phyloP scores from a whole-genome alignment of 2,113 vertebrate species.

The Nothobranchius furzeri region DNA sequence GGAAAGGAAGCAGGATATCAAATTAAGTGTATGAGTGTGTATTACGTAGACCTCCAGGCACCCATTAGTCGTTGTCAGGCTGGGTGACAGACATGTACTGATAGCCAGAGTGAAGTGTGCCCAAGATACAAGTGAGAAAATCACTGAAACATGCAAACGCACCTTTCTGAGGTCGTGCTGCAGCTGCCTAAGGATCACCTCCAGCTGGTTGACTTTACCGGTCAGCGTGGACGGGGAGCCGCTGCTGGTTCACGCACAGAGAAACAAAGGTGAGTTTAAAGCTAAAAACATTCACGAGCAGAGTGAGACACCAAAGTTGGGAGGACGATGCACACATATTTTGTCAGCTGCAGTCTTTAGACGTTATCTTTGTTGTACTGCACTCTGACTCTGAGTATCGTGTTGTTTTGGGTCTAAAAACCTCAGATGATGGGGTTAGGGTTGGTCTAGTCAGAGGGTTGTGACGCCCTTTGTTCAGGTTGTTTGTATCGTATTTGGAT shows the following conservation, averaged over 20 bases:
- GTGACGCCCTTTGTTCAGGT: too few relatives aligned
- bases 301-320: too few relatives aligned
- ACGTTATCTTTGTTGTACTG: too few relatives aligned
- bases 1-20: slow-evolving; percentile 71
- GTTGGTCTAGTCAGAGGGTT: too few relatives aligned
- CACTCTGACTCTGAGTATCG: too few relatives aligned
- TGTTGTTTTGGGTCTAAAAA: too few relatives aligned
- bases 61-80: slow-evolving; percentile 46
- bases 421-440: too few relatives aligned
- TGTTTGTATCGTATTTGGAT: too few relatives aligned
- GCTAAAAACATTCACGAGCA: background rate
- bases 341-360: too few relatives aligned
- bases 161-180: slow-evolving; percentile 95
- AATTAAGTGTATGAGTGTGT: slow-evolving; percentile 65
- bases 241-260: slow-evolving; percentile 42
- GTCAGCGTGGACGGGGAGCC: slow-evolving; percentile 87
- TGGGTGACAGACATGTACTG: slow-evolving; percentile 26
- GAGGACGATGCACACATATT: too few relatives aligned
- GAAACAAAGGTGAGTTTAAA: background rate
- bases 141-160: background rate
- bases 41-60: slow-evolving; percentile 49
- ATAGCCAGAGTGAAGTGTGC: slow-evolving; percentile 15
- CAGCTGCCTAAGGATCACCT: slow-evolving; percentile 92
- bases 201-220: slow-evolving; percentile 97
- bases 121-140: slow-evolving; percentile 4